Base-by-base conservation (phyloP, 1,140 invertebrate genomes). In the Bombus impatiens region DNA sequence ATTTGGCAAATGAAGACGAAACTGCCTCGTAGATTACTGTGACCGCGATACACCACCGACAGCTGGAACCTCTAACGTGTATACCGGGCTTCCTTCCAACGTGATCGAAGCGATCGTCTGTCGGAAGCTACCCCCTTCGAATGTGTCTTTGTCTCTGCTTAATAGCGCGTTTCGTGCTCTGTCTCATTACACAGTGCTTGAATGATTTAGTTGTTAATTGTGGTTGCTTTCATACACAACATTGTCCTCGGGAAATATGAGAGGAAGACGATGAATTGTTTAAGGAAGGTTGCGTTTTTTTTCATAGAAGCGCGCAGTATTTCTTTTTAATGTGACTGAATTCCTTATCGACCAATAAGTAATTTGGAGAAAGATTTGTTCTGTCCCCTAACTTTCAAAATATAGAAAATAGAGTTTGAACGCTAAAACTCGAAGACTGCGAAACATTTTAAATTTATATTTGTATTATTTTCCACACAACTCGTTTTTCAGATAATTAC, bases 1-100 rank as follows among this genome's bases (percentile, higher is more conserved):
- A 92, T 92, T 92, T 92, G 86, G 86, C 87, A 92, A 92, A 92
- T 92, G 90, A 92, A 92, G 92, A 92, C 88, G 91, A 91, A 92
- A 92, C 90, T 92, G 78, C 91, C 86, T 89, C 90, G 87, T 91
- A 90, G 91, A 92, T 92, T 92, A 91, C 85, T 62, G 40, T n/a
- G 32, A 44, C 40, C 53, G 86, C 72, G 85, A 86, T 86, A 75
- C 70, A 81, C 84, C 68, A 80, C 67, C 83, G 40, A 80, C 76
- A 85, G 53, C 68, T 62, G 28, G n/a, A 62, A 65, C 75, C 75
- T 44, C 35, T 78, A 84, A 84, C 65, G 75, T 35, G 37, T 70
- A 37, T 65, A 25, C 28, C 59, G 18, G 18, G 82, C 22, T 78
- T 68, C 74, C 42, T 84, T 70, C 28, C 62, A 47, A 78, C 74